Base-by-base conservation (phyloP, 2,888 invertebrate species). In the Lasioglossum lativentre region DNA sequence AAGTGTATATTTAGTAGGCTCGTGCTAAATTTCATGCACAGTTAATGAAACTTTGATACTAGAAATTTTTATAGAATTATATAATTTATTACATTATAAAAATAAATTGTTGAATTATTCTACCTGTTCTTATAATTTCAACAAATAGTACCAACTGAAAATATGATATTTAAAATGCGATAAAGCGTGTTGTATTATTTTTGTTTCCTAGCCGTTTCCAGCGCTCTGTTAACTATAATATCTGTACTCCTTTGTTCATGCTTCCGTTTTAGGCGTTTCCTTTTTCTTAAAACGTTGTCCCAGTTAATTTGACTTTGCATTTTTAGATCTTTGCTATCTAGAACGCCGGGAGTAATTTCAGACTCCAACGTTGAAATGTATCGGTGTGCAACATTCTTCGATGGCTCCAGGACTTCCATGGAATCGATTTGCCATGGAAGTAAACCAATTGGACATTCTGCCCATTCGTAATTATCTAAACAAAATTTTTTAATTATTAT, bases 371-470 rank as follows among this genome's bases (percentile, higher is more conserved):
- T 63, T 3, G 88, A 82, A 52, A 81, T 52, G 30, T 52, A 16
- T 85, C 77, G 87, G n/a, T 86, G 77, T 23, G 87, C 40, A 5
- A 78, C 75, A 10, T 78, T 56, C 16, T 82, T 42, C 0, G 89
- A 47, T 12, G 92, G 87, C 52, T 89, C 82, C 23, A 92, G 75
- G 42, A 86, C 80, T 27, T 93, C 90, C 86, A 90, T 70, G 4
- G 90, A 85, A 85, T 93, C 91, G 1, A 91, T 81, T 87, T 96
- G 95, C 96, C 95, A 96, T 16, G 96, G 96, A 42, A 96, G 86
- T 83, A 95, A 89, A 34, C 96, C 96, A 90, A 96, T 95, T 23
- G 96, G 96, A 91, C 95, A 96, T 66, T 88, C 88, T 42, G 93
- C 90, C 96, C 96, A 96, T 81, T 95, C 91, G 78, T 92, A 78